phyloP scores from a whole-genome alignment of 1,140 invertebrate species.

The Caenorhabditis tropicalis region DNA sequence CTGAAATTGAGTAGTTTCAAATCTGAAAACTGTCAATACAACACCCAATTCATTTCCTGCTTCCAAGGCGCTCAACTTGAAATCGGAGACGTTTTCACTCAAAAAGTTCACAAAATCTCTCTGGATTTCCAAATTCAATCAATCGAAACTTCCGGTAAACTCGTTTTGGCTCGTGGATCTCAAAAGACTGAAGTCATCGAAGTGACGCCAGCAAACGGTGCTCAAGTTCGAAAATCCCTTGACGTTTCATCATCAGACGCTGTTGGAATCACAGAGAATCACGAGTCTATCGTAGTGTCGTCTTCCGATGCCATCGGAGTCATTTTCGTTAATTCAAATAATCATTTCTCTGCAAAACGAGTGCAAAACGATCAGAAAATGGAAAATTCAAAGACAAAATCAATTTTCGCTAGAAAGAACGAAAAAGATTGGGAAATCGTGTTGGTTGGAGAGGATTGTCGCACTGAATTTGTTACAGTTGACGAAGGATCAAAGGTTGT shows the following conservation, averaged over 20 bases:
- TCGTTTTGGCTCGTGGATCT: background rate
- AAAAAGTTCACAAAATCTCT: background rate
- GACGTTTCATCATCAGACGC: background rate
- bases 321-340: background rate
- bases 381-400: background rate
- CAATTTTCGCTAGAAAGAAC: background rate
- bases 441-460: slow-evolving; percentile 14
- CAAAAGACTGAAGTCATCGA: background rate
- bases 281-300: background rate
- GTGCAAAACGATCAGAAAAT: background rate
- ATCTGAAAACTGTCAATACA: background rate
- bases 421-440: slow-evolving; percentile 27
- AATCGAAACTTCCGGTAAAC: background rate
- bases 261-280: background rate
- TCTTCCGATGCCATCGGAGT: background rate
- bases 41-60: background rate
- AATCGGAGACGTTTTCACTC: background rate
- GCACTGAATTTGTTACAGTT: background rate
- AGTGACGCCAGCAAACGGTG: background rate
- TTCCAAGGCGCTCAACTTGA: background rate
- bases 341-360: background rate
- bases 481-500: background rate
- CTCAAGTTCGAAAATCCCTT: background rate
- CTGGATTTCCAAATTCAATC: background rate
- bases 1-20: background rate